A percentile compares a stretch with the other conserved stretches of the same genome.
phyloP scores from a whole-genome alignment of 2,888 invertebrate genomes.

The Boloria euphrosyne region DNA sequence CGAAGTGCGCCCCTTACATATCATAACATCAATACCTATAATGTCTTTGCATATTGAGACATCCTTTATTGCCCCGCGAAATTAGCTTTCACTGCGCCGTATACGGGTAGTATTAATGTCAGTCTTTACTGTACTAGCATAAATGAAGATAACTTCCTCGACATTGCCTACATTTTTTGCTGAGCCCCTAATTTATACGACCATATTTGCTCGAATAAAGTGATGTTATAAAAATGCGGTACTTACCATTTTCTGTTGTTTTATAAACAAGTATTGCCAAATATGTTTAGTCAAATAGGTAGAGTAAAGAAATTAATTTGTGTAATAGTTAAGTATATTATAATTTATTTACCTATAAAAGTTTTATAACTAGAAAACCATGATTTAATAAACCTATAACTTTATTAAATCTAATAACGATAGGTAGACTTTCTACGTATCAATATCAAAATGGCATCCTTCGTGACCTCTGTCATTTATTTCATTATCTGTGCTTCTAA shows the following conservation, averaged over 20 bases:
- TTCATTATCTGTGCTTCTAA: constrained; percentile 30
- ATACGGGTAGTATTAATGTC: constrained; percentile 23
- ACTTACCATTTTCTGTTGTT: constrained; percentile 4
- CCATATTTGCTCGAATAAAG: constrained; percentile 7
- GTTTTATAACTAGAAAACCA: too few species aligned
- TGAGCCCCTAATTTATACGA: constrained; percentile 1
- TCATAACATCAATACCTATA: constrained; percentile 7
- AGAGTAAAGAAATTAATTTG: too few species aligned
- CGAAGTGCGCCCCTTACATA: constrained; percentile 9
- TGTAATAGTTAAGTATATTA: too few species aligned
- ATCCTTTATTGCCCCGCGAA: constrained; percentile 30
- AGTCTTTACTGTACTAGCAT: constrained; percentile 10
- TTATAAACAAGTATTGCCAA: neutral
- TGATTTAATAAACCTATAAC: too few species aligned
- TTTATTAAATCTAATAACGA: neutral
- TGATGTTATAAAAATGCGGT: constrained; percentile 3
- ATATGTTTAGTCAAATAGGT: neutral
- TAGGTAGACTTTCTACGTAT: constrained; percentile 15
- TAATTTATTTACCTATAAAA: too few species aligned
- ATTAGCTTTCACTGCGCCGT: constrained; percentile 32
- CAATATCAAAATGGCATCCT: constrained; percentile 33
- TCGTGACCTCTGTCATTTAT: constrained; percentile 36
- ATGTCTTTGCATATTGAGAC: constrained; percentile 27
- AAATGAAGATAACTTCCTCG: constrained; percentile 21
- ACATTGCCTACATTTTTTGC: constrained; percentile 17